Evolutionary conservation across 2,113 vertebrate species (phyloP).

Genomic region (Turdus rufiventris): DNA sequence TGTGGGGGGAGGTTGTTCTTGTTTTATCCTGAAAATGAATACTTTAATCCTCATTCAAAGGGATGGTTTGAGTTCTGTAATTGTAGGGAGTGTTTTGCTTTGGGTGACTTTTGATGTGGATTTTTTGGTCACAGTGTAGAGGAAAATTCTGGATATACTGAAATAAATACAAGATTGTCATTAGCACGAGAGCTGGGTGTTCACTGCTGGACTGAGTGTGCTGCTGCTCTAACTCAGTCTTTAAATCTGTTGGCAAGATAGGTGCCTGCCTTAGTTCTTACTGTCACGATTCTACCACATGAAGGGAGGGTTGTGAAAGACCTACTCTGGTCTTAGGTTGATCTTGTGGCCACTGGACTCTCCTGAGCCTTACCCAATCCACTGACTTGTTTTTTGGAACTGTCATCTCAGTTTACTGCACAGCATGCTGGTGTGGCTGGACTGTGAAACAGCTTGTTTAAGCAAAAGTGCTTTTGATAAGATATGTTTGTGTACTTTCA

Average conservation of each 20-base stretch:
- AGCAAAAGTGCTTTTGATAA: background rate
- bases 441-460: background rate
- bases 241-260: background rate
- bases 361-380: background rate
- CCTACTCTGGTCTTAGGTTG: background rate
- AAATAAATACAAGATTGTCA: background rate
- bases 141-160: background rate
- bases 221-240: background rate
- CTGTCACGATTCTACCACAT: background rate
- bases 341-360: background rate
- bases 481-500: background rate
- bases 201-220: background rate
- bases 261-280: background rate
- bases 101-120: constrained; percentile 39
- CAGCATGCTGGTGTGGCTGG: background rate
- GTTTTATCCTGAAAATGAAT: background rate
- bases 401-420: background rate
- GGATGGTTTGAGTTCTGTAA: background rate
- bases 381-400: background rate
- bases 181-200: background rate
- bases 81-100: constrained; percentile 26
- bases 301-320: background rate
- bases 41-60: background rate
- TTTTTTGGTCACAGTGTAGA: background rate
- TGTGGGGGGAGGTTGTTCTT: background rate